Conservation (phyloP, 1,140 invertebrate species). For the Drosophila tropicalis region DNA sequence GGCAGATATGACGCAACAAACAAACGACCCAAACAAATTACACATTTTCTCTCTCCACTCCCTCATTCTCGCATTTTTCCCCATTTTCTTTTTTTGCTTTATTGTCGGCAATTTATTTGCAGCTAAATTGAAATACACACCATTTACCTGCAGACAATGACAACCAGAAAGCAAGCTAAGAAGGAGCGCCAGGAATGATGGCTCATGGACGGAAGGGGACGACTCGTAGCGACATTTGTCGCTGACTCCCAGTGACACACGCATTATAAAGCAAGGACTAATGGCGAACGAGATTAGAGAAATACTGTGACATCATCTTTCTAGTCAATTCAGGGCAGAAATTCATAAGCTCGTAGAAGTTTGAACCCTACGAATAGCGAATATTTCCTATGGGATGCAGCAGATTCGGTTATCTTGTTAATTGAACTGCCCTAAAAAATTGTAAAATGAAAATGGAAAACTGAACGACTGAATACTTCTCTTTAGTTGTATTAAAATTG, state of each 20-base stretch:
- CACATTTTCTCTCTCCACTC: constrained; percentile 54
- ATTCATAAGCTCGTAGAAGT: constrained; percentile 11
- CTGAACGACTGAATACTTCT: no score
- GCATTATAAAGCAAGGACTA: constrained; percentile 43
- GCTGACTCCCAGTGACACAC: constrained; percentile 51
- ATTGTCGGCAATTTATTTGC: constrained; percentile 77
- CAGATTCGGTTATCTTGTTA: constrained; percentile 39
- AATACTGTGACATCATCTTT: constrained; percentile 66
- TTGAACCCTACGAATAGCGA: background rate
- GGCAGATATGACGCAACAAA: constrained; percentile 71
- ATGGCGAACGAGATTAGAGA: constrained; percentile 5
- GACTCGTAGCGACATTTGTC: constrained; percentile 18
- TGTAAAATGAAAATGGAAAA: constrained; percentile 2
- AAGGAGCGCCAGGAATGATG: constrained; percentile 10
- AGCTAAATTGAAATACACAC: constrained; percentile 79
- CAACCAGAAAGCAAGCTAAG: constrained; percentile 10
- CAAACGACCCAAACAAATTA: constrained; percentile 80
- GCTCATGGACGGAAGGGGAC: background rate
- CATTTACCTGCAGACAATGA: constrained; percentile 73
- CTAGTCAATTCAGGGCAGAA: constrained; percentile 39
- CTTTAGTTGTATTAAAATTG: no score
- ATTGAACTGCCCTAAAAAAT: constrained; percentile 29
- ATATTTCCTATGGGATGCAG: constrained; percentile 35
- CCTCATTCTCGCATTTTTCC: background rate
- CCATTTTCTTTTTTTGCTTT: constrained; percentile 43